Evolutionary conservation across 2,797 vertebrate species (phyloP).

Genomic region (Sebastes hubbsi): DNA sequence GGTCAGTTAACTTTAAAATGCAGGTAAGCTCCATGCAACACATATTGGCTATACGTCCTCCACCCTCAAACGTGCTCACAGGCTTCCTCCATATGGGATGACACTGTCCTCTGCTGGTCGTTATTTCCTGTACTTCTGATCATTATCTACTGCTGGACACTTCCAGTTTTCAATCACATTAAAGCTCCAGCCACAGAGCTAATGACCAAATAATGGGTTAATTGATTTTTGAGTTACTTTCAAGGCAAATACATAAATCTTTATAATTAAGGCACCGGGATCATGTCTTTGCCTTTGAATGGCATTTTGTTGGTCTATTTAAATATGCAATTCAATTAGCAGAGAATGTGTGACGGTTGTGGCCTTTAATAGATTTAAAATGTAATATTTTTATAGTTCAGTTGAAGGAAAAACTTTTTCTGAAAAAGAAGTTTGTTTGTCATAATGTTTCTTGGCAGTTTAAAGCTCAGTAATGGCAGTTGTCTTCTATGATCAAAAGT

Average conservation of each 20-base stretch:
- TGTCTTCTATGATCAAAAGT: constrained; percentile 6
- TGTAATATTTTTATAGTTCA: neutral
- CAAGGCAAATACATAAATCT: neutral
- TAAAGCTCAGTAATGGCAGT: neutral
- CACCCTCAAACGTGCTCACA: neutral
- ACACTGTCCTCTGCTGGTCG: constrained; percentile 59
- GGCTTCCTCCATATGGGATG: neutral
- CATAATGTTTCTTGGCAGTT: neutral
- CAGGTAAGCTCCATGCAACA: neutral
- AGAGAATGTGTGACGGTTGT: neutral
- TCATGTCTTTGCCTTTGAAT: neutral
- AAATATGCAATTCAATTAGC: neutral
- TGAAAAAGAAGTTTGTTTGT: neutral
- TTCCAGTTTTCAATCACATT: neutral
- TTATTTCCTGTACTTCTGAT: neutral
- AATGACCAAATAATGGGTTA: neutral
- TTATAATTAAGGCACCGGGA: neutral
- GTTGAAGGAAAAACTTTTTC: neutral
- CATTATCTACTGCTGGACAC: neutral
- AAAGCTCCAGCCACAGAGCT: neutral
- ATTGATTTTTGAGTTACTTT: neutral
- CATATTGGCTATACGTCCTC: neutral
- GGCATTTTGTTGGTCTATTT: neutral
- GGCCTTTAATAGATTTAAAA: neutral
- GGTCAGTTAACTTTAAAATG: neutral